phyloP scores from a whole-genome alignment of 2,888 invertebrate species.

The Pachydiplax longipennis region DNA sequence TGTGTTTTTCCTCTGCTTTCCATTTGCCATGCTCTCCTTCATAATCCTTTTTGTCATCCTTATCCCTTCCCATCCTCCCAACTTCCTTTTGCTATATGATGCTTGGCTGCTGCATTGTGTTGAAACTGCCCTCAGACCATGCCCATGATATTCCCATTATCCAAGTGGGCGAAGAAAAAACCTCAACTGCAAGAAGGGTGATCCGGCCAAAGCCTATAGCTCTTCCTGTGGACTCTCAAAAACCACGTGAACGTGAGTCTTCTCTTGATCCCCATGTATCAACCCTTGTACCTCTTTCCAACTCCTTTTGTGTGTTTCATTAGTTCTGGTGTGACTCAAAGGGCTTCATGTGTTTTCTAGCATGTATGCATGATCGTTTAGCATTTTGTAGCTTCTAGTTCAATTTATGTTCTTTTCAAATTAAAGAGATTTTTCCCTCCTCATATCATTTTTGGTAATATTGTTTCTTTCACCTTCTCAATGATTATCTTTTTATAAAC shows the following conservation, averaged over 20 bases:
- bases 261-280: not conserved
- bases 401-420: not conserved
- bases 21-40: slow-evolving; percentile 51
- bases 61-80: slow-evolving; percentile 49
- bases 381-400: not conserved
- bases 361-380: not conserved
- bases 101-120: slow-evolving; percentile 55
- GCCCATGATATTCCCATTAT: slow-evolving; percentile 48
- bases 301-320: not conserved
- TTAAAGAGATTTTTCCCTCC: not conserved
- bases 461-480: not conserved
- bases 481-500: no score
- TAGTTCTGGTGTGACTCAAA: not conserved
- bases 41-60: slow-evolving; percentile 48
- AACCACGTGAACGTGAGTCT: slow-evolving; percentile 71
- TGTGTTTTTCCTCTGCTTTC: slow-evolving; percentile 44
- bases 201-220: slow-evolving; percentile 72
- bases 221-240: slow-evolving; percentile 71
- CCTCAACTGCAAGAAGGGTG: slow-evolving; percentile 61
- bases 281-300: not conserved
- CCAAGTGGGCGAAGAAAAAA: slow-evolving; percentile 59
- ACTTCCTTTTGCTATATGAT: slow-evolving; percentile 45
- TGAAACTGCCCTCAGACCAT: slow-evolving; percentile 48
- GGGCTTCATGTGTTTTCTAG: not conserved
- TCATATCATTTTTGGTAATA: not conserved